Percentiles rank a stretch among this genome's conserved stretches.
Conservation (phyloP, 2,113 vertebrate genomes). For the Rhodinocichla rosea region DNA sequence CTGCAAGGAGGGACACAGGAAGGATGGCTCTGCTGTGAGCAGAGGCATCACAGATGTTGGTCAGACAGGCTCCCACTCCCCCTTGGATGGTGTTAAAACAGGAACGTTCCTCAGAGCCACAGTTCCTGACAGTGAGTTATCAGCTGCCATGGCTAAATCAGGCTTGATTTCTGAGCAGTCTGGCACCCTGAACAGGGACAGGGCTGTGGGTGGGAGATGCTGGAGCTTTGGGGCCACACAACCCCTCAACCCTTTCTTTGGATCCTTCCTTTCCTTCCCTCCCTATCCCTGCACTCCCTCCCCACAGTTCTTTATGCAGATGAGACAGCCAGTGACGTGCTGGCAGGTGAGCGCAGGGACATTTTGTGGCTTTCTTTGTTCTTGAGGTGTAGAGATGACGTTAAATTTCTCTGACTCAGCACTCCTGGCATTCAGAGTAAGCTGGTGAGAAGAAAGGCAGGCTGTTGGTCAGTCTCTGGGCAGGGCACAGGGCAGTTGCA, state of each 20-base stretch:
- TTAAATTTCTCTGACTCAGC: background rate
- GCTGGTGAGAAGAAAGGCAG: background rate
- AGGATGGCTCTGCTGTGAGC: background rate
- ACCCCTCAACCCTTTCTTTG: background rate
- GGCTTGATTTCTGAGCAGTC: background rate
- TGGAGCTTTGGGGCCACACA: background rate
- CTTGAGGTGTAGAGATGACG: background rate
- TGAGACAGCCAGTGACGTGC: fast-evolving
- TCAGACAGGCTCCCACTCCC: background rate
- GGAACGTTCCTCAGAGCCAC: fast-evolving
- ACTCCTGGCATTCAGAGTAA: background rate
- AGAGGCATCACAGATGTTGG: background rate
- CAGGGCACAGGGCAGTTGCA: background rate
- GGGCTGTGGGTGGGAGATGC: background rate
- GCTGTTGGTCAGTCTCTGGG: background rate
- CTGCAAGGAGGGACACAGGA: background rate
- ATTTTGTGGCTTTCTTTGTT: background rate
- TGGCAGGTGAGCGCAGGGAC: background rate
- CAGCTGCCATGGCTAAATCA: background rate
- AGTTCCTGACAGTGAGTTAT: background rate
- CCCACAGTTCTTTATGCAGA: background rate
- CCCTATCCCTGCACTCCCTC: background rate
- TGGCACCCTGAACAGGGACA: background rate
- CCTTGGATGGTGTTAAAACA: fast-evolving
- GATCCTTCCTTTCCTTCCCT: background rate